These are phyloP conservation scores for Caligus rogercresseyi DNA, from an alignment of 1,140 invertebrate species.

Conservation along the genomic window DNA sequence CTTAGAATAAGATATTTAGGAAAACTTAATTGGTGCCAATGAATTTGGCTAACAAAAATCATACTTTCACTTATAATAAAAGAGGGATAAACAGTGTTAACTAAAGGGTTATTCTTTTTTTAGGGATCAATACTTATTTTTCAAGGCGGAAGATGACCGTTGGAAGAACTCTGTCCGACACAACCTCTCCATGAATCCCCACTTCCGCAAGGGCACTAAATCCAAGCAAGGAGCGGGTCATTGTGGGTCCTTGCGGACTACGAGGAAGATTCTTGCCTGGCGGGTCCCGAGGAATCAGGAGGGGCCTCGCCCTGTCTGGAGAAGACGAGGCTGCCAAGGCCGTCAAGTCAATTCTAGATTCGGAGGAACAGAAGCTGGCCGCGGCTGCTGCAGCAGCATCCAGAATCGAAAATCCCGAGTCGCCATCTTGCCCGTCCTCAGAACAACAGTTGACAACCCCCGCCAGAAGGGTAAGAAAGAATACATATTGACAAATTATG, in stretches of 20 bases:
- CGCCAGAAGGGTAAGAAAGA: too few species aligned
- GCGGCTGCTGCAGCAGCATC: too few species aligned
- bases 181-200: slow-evolving; percentile 41
- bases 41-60: too few species aligned
- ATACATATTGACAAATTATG: too few species aligned
- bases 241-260: slow-evolving; percentile 19
- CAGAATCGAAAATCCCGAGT: too few species aligned
- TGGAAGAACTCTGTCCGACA: slow-evolving; percentile 48
- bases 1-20: too few species aligned
- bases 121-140: slow-evolving; percentile 15
- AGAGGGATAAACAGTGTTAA: too few species aligned
- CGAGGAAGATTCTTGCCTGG: slow-evolving; percentile 1
- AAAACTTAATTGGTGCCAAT: too few species aligned
- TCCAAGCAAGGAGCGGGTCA: slow-evolving; percentile 19
- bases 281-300: background rate
- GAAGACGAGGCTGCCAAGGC: slow-evolving; percentile 16
- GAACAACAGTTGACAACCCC: too few species aligned
- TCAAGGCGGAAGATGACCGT: slow-evolving; percentile 24
- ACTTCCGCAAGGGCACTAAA: slow-evolving; percentile 36
- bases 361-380: background rate
- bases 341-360: slow-evolving; percentile 11
- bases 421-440: too few species aligned
- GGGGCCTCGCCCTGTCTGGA: background rate
- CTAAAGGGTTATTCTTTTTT: background rate
- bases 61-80: too few species aligned